Evolutionary conservation across 2,888 invertebrate genomes (phyloP).

Genomic region (Limenitis camilla): DNA sequence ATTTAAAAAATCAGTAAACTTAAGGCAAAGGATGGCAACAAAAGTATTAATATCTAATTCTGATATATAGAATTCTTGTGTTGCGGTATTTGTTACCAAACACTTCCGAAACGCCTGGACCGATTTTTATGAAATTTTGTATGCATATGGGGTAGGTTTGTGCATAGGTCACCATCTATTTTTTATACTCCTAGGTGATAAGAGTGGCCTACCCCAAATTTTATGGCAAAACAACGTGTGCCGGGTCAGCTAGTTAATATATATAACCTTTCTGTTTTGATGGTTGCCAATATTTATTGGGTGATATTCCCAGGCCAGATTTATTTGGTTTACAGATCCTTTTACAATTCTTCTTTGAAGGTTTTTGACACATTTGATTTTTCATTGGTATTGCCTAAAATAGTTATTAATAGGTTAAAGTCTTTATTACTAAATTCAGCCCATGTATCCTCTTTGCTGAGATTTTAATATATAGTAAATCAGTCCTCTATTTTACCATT

Average conservation of each 20-base stretch:
- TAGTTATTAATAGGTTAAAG: neutral
- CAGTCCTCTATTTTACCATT: neutral
- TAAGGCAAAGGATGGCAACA: neutral
- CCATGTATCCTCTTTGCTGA: no score
- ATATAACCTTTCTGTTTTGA: constrained; percentile 37
- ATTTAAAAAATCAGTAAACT: neutral
- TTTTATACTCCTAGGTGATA: no score
- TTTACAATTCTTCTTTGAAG: constrained; percentile 30
- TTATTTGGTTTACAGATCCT: constrained; percentile 33
- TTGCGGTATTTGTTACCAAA: no score
- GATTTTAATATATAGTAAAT: no score
- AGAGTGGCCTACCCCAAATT: no score
- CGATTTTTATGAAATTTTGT: no score
- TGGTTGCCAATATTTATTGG: constrained; percentile 31
- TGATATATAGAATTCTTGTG: no score
- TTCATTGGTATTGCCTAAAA: constrained; percentile 44
- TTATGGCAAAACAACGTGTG: no score
- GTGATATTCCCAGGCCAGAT: constrained; percentile 28
- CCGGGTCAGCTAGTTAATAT: neutral
- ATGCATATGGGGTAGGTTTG: no score
- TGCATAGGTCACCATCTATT: no score
- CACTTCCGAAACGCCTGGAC: no score
- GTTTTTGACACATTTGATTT: constrained; percentile 41
- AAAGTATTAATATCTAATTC: neutral
- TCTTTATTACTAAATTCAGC: no score